Base-by-base conservation (phyloP, 1,140 invertebrate genomes). In the Heliconius congener region DNA sequence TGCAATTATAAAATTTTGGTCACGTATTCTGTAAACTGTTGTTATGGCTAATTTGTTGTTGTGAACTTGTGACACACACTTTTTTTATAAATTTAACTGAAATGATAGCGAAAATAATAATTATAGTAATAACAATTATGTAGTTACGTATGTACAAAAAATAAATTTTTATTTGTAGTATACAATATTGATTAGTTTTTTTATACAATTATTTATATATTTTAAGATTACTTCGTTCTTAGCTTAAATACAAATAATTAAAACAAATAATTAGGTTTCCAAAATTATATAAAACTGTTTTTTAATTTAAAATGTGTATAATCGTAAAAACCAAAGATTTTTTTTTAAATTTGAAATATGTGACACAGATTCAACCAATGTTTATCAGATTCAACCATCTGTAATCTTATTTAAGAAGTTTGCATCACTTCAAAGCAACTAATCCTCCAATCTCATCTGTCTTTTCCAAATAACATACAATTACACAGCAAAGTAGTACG, bases 21-120 rank as follows among this genome's bases (percentile, higher is more conserved):
- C 85, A 86, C 84, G 84, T 86, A 81, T 73, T 37, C 77, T 50
- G 73, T 80, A 39, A 79, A 80, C 80, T 78, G 79, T 80, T 77
- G 77, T 77, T 55, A 34, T 73, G 78, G 55, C 77, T 85, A 84
- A 85, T 84, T 82, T 77, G 79, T 70, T 76, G 74, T 60, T 66
- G 80, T 57, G 30, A 30, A 30, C 30, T 30, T 30, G 30, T 30
- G 19, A 66, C 60, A 66, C 2, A 23, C 27, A 66, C 16, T 60
- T 60, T 11, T 66, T 66, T 66, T 27, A 27, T 66, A 66, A 60
- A 66, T 27, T 30, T 66, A 30, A 66, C 60, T 30, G 13, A 30
- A 13, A 66, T 23, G n/a, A 19, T 52, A 19, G 19, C 19, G 18
- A 2, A 52, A 19, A 52, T 52, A 52, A 52, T 19, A 52, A 19